Conservation (phyloP, 2,888 invertebrate genomes). For the Ernsta delagoae region DNA sequence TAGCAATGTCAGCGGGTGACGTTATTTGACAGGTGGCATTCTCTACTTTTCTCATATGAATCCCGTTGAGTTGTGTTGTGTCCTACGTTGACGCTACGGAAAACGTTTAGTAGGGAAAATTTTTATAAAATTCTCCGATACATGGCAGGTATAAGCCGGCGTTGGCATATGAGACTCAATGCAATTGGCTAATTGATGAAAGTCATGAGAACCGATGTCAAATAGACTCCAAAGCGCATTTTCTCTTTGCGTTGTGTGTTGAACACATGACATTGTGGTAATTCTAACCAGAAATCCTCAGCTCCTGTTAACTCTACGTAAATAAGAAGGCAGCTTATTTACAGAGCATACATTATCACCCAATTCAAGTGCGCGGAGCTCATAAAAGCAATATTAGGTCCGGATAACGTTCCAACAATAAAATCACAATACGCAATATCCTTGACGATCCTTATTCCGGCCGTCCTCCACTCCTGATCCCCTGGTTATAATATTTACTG, state of each 20-base stretch:
- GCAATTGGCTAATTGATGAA: no score
- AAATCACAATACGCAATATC: constrained; percentile 45
- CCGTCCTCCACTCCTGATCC: constrained; percentile 59
- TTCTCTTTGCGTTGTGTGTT: no score
- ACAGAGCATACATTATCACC: constrained; percentile 8
- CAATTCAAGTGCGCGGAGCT: constrained; percentile 26
- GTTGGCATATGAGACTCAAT: no score
- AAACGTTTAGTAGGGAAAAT: no score
- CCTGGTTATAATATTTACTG: constrained; percentile 77
- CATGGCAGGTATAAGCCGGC: no score
- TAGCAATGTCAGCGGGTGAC: not conserved
- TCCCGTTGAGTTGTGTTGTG: not conserved
- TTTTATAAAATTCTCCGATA: no score
- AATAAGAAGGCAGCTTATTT: not conserved
- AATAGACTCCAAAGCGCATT: no score
- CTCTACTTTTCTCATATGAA: not conserved
- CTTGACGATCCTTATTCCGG: constrained; percentile 35
- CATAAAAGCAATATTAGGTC: constrained; percentile 36
- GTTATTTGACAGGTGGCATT: constrained; percentile 1
- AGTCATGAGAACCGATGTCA: no score
- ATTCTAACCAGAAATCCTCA: no score
- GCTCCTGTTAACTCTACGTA: no score
- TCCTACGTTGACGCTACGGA: not conserved
- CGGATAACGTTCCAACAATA: constrained; percentile 36
- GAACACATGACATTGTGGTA: no score